Evolutionary conservation across 2,113 vertebrate species (phyloP), one percentile per base, ranked within the genome.

Genomic region (Conger conger): DNA sequence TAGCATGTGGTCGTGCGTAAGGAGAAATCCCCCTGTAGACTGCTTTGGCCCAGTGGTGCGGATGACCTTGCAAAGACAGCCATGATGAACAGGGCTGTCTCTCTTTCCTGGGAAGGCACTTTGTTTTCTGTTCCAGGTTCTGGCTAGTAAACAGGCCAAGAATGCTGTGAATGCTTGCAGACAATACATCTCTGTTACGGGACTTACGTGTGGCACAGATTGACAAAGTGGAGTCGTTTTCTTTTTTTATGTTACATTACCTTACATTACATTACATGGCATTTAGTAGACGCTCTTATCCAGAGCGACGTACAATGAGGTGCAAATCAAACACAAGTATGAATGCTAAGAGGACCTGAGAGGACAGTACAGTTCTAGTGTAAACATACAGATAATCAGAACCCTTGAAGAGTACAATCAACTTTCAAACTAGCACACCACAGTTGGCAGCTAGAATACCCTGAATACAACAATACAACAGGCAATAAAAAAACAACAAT

Each of bases 51-150:
- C 97, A 20, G 98, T 99, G 0, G 97, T 98, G 86, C 99, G 93
- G 54, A 99, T 95, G 85, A 99, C 99, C 91, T 99, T 99, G 81
- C 97, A 97, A 89, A 99, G 98, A 92, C 98, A 99, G 30, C 98
- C 42, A 98, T 96, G 83, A 98, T 96, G 84, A 97, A 98, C 89
- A 99, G 98, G 84, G 99, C 97, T n/a, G 99, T 99, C 38, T 98
- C 88, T 99, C 99, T 92, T 99, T 99, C 93, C 97, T 99, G 68
- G 98, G 98, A 89, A 99, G 94, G 84, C 98, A 97, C 95, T 99
- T 99, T 86, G 94, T 97, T 92, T 99, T 98, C 93, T 99, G 98
- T 89, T 99, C 98, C 2, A 95, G 96, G 54, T 96, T 98, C 98
- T 99, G 87, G 50, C 2, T 17, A 83, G 33, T 45, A 16, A 35